Evolutionary conservation across 2,113 vertebrate species (phyloP).

Genomic region (Psilopogon haemacephalus): DNA sequence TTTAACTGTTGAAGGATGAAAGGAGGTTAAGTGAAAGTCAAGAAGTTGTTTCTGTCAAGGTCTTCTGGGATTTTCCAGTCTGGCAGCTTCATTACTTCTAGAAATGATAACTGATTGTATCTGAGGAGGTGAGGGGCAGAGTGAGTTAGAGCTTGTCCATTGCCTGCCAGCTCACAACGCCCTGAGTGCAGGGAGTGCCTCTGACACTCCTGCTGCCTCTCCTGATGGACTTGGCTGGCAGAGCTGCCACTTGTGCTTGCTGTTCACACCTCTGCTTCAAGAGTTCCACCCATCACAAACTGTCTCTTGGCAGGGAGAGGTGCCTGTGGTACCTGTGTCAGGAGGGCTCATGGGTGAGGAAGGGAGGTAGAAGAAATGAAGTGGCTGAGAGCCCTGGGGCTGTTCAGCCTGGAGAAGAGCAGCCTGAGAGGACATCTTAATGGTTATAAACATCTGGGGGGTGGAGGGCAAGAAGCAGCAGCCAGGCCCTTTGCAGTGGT

Average conservation of each 20-base stretch:
- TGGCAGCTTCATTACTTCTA: conserved; percentile 67
- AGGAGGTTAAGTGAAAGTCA: conserved; percentile 65
- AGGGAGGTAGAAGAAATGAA: background rate
- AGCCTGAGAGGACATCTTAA: too few relatives aligned
- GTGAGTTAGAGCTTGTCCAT: conserved; percentile 38
- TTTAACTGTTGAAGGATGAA: conserved; percentile 17
- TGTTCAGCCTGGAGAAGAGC: too few relatives aligned
- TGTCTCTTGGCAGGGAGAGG: background rate
- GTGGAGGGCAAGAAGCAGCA: too few relatives aligned
- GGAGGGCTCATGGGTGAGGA: background rate
- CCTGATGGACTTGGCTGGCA: background rate
- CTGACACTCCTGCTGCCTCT: background rate
- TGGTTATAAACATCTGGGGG: too few relatives aligned
- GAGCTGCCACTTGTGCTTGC: background rate
- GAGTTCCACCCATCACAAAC: background rate
- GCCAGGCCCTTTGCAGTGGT: too few relatives aligned
- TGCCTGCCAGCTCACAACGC: conserved; percentile 50
- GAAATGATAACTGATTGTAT: conserved; percentile 60
- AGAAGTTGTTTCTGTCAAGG: conserved; percentile 33
- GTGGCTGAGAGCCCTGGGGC: too few relatives aligned
- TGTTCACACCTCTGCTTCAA: background rate
- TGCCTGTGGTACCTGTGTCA: background rate
- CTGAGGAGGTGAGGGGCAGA: conserved; percentile 35
- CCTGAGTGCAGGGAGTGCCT: background rate
- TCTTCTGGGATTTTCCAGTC: conserved; percentile 46